Conservation (phyloP, 1,140 invertebrate species). For the Tetragnatha versicolor region DNA sequence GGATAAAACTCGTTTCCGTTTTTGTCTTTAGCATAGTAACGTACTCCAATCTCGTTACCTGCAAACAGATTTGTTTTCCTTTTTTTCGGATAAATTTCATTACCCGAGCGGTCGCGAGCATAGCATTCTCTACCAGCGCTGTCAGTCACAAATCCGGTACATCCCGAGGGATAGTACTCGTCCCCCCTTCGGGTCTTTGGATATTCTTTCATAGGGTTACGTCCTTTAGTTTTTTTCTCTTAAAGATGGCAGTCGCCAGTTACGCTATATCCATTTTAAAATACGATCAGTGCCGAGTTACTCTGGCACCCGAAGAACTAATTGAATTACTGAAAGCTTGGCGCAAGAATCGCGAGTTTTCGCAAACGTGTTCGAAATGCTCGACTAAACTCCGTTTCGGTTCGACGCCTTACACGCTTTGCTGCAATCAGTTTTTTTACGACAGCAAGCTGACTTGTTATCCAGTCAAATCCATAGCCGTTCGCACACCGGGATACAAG, state of each 20-base stretch:
- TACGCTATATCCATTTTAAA: neutral
- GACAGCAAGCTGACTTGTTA: neutral
- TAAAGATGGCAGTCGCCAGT: neutral
- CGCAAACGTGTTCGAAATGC: neutral
- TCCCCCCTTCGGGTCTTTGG: neutral
- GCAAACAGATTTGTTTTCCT: neutral
- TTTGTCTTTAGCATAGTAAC: slow-evolving; percentile 2
- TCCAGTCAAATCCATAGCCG: slow-evolving; percentile 19
- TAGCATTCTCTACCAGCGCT: no score
- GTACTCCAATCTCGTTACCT: neutral
- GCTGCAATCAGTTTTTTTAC: slow-evolving; percentile 23
- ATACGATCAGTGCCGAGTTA: neutral
- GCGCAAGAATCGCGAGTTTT: neutral
- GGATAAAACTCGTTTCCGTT: neutral
- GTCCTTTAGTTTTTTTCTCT: no score
- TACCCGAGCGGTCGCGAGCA: no score
- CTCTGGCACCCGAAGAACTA: neutral
- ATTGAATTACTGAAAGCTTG: neutral
- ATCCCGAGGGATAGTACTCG: no score
- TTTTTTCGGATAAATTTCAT: neutral
- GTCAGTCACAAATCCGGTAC: no score
- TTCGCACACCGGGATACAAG: neutral
- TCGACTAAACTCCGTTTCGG: neutral
- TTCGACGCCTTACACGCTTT: neutral
- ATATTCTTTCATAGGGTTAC: neutral